A percentile compares a stretch with the other conserved stretches of the same genome.
These are phyloP conservation scores for Taxidea taxus DNA, from an alignment of 2,113 vertebrate species.

Conservation along the genomic window DNA sequence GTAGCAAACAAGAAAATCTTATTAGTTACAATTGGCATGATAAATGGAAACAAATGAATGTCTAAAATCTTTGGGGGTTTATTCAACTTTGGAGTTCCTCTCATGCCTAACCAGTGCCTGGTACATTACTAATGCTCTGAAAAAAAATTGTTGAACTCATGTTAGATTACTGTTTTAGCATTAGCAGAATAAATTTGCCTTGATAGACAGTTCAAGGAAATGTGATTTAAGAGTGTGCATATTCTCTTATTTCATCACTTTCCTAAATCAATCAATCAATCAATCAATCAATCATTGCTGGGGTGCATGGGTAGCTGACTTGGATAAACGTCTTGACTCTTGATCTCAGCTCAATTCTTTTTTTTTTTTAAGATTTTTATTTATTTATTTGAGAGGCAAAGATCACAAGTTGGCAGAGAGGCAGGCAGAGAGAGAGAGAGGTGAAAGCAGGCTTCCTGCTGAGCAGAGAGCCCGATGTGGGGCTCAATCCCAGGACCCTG, in stretches of 20 bases:
- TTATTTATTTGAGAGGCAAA: too few relatives aligned
- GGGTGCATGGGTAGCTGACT: background rate
- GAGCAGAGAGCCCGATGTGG: too few relatives aligned
- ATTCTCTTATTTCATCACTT: background rate
- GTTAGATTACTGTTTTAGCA: background rate
- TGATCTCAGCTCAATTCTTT: background rate
- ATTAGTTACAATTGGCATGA: background rate
- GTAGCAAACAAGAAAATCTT: background rate
- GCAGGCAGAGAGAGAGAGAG: too few relatives aligned
- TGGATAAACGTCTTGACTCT: background rate
- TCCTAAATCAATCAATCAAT: background rate
- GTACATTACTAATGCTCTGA: background rate
- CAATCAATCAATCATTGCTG: background rate
- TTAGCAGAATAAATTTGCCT: background rate
- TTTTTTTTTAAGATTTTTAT: too few relatives aligned
- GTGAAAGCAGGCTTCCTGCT: too few relatives aligned
- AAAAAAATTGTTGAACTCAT: background rate
- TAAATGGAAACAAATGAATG: background rate
- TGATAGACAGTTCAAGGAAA: background rate
- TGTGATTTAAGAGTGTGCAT: background rate
- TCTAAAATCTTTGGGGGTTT: background rate
- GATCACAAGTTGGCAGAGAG: too few relatives aligned
- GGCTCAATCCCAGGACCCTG: too few relatives aligned
- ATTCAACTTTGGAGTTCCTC: background rate
- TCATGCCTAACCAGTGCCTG: background rate